phyloP scores from a whole-genome alignment of 2,113 vertebrate genomes.

The Talpa occidentalis region DNA sequence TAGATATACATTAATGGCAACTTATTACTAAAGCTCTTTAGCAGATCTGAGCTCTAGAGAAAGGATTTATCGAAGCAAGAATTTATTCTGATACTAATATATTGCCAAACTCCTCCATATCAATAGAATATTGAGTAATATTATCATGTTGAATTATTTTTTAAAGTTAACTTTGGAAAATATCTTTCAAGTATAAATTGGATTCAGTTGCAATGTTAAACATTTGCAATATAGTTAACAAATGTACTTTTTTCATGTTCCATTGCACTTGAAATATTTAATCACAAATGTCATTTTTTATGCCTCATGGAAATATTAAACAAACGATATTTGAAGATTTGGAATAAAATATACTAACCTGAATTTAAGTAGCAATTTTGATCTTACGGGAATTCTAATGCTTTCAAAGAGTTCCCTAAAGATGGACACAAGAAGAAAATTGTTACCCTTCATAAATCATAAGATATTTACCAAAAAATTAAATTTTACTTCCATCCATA shows the following conservation, averaged over 20 bases:
- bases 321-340: not conserved
- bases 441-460: not conserved
- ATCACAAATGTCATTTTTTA: not conserved
- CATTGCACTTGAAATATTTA: not conserved
- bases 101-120: not conserved
- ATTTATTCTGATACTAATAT: constrained; percentile 16
- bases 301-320: not conserved
- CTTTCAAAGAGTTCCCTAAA: not conserved
- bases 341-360: not conserved
- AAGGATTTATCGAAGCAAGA: constrained; percentile 25
- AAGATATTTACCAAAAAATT: not conserved
- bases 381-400: not conserved
- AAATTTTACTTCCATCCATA: not conserved
- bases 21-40: not conserved
- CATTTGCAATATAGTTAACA: not conserved
- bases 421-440: not conserved
- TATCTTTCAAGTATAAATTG: not conserved
- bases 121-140: not conserved
- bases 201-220: not conserved
- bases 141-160: not conserved
- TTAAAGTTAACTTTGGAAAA: constrained; percentile 10
- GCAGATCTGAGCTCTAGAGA: not conserved
- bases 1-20: not conserved
- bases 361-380: not conserved
- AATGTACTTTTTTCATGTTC: not conserved